Percentiles rank a stretch among this genome's conserved stretches.
These are phyloP conservation scores for Sialis fuliginosa DNA, from an alignment of 2,888 invertebrate species.

Conservation along the genomic window DNA sequence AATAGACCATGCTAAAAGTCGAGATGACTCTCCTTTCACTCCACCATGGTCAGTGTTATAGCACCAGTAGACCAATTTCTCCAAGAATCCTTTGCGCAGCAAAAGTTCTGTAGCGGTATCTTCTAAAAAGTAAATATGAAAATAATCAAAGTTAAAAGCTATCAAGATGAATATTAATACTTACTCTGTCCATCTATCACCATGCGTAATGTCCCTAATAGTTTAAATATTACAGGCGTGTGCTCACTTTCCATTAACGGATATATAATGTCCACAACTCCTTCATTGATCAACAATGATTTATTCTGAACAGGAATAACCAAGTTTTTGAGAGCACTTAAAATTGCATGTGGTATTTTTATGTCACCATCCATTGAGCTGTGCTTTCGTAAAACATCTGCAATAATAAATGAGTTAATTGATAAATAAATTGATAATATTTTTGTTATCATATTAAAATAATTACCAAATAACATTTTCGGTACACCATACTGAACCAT, in stretches of 20 bases:
- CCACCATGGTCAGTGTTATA: conserved; percentile 63
- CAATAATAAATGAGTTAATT: conserved; percentile 7
- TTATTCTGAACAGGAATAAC: conserved; percentile 62
- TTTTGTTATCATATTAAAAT: not conserved
- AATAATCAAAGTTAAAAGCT: conserved; percentile 1
- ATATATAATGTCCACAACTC: conserved; percentile 53
- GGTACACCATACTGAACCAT: conserved; percentile 68
- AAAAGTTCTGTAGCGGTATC: conserved; percentile 51
- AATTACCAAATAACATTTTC: conserved; percentile 44
- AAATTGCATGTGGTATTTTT: conserved; percentile 48
- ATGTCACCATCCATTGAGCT: conserved; percentile 41
- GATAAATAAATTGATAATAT: not conserved
- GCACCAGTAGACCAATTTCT: conserved; percentile 57
- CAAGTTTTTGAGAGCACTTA: conserved; percentile 64
- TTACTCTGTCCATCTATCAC: conserved; percentile 68
- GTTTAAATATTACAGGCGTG: conserved; percentile 69
- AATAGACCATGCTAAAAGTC: conserved; percentile 61
- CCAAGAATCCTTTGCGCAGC: conserved; percentile 39
- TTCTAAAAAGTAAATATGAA: conserved; percentile 28
- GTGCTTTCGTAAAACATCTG: conserved; percentile 31
- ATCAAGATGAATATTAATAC: conserved; percentile 7
- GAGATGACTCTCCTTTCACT: conserved; percentile 65
- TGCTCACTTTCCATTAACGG: conserved; percentile 51
- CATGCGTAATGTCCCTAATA: conserved; percentile 72
- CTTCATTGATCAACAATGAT: conserved; percentile 47